These are phyloP conservation scores for Myopa tessellatipennis DNA, from an alignment of 2,888 invertebrate species.

Conservation along the genomic window DNA sequence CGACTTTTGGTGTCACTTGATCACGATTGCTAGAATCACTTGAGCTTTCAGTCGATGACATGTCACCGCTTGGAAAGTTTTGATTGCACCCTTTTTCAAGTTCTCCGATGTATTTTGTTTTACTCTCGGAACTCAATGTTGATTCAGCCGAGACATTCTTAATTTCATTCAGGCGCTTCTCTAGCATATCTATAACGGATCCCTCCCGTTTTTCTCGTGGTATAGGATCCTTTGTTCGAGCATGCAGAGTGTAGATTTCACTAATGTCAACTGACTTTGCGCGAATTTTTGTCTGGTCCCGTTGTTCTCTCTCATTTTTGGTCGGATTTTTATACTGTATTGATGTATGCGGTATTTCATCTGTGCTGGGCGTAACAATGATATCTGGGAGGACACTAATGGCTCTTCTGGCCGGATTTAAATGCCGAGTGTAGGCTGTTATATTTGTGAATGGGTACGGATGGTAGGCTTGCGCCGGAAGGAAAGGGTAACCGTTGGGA, in stretches of 20 bases:
- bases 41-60: constrained; percentile 22
- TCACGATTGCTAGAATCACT: constrained; percentile 50
- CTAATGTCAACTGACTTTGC: constrained; percentile 57
- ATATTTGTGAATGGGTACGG: constrained; percentile 51
- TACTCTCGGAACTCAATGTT: constrained; percentile 54
- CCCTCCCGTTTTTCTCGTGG: constrained; percentile 46
- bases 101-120: constrained; percentile 59
- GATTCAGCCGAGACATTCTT: constrained; percentile 53
- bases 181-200: constrained; percentile 59
- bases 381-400: constrained; percentile 64
- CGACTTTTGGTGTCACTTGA: constrained; percentile 52
- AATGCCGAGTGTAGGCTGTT: constrained; percentile 57
- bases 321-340: constrained; percentile 40
- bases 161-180: constrained; percentile 60
- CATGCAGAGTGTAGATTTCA: constrained; percentile 46
- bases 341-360: constrained; percentile 58
- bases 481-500: constrained; percentile 17
- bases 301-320: constrained; percentile 49
- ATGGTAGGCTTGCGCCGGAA: constrained; percentile 44
- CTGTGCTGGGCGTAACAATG: constrained; percentile 63
- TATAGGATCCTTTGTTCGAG: constrained; percentile 15
- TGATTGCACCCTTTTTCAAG: constrained; percentile 56
- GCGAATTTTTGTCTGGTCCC: constrained; percentile 50
- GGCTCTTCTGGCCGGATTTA: constrained; percentile 51
- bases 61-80: constrained; percentile 54